These are phyloP conservation scores for Microtus pennsylvanicus DNA, from an alignment of 2,113 vertebrate species.

Conservation along the genomic window DNA sequence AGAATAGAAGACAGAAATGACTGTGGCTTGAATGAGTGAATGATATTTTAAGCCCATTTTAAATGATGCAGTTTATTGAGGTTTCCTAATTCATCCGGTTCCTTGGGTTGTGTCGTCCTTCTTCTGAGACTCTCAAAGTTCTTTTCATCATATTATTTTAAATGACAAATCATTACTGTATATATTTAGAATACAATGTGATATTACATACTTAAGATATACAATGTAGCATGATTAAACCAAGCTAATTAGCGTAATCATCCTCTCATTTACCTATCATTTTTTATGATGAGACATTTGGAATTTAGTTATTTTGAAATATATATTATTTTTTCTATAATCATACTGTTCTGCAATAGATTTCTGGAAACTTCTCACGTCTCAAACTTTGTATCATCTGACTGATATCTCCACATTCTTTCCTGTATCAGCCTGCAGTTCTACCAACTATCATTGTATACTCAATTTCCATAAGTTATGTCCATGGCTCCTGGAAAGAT, in stretches of 20 bases:
- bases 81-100: neutral
- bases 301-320: slow-evolving; percentile 23
- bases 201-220: neutral
- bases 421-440: neutral
- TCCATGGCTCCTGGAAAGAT: neutral
- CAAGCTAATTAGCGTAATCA: neutral
- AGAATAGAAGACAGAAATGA: neutral
- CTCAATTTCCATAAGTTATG: neutral
- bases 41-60: neutral
- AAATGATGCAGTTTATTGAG: neutral
- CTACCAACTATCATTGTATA: neutral
- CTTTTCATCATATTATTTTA: neutral
- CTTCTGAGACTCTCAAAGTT: neutral
- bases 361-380: neutral
- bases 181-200: neutral
- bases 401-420: neutral
- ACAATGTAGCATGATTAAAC: neutral
- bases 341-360: neutral
- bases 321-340: neutral
- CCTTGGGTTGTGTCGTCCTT: neutral
- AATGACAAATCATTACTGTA: neutral
- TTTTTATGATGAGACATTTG: slow-evolving; percentile 17
- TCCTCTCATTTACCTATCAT: neutral
- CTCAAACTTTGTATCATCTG: neutral
- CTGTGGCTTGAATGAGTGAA: neutral